Evolutionary conservation across 2,113 vertebrate species (phyloP).

Genomic region (Ochotona curzoniae): DNA sequence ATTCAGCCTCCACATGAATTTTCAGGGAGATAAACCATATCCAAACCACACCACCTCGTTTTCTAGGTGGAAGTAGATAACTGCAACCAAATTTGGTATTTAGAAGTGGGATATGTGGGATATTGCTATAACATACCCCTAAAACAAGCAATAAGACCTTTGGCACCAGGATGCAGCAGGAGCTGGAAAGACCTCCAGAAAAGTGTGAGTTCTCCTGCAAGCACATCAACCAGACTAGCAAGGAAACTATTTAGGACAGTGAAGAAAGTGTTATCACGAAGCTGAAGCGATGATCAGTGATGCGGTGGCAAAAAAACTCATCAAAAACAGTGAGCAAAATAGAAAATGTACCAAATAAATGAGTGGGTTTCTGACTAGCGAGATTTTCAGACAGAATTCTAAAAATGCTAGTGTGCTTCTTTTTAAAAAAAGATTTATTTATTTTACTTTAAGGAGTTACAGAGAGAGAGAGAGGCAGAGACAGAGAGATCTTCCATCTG

Average conservation of each 20-base stretch:
- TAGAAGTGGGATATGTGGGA: background rate
- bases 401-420: background rate
- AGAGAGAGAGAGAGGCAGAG: too few relatives aligned
- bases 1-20: too few relatives aligned
- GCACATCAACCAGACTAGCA: background rate
- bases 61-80: background rate
- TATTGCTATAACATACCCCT: background rate
- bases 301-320: background rate
- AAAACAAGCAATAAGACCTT: background rate
- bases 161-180: background rate
- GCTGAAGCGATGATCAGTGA: background rate
- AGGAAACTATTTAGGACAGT: background rate
- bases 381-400: conserved; percentile 22
- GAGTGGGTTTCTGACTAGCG: background rate
- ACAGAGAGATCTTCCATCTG: too few relatives aligned
- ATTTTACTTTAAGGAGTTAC: too few relatives aligned
- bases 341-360: background rate
- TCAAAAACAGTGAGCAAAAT: background rate
- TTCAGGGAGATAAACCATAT: too few relatives aligned
- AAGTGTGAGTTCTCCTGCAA: background rate
- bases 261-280: background rate
- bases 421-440: too few relatives aligned
- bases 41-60: background rate
- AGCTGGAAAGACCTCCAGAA: background rate
- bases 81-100: background rate